Evolutionary conservation across 2,113 vertebrate species (phyloP), one percentile per base, ranked within the genome.

Genomic region (Spizaetus ornatus): DNA sequence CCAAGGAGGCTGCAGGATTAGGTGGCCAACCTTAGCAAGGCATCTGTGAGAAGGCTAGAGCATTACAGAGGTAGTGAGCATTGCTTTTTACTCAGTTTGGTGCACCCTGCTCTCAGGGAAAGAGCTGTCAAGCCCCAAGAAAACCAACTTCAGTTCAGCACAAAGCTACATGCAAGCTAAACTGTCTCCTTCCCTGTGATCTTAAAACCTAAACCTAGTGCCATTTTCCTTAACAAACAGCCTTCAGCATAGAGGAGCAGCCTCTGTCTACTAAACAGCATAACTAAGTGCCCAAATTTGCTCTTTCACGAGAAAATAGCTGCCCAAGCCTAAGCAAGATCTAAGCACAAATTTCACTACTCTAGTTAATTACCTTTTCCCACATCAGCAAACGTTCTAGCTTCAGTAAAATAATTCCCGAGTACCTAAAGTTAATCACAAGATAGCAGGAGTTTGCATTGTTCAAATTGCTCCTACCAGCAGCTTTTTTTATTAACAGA

Each of bases 51-150:
- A 80, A 61, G 20, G 32, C 21, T 85, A 50, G 13, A 45, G 17
- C 26, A 17, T 36, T 55, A 55, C 11, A 90, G 38, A 70, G 15
- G 6, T 3, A 23, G 42, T 0, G 2, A 72, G 8, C 15, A 15
- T 2, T 36, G 62, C 23, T 61, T 69, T 72, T 84, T 31, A 26
- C 36, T 77, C 26, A 40, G 23, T 67, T 70, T 45, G 15, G 14
- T 25, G 26, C 20, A 50, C 26, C 16, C 34, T 43, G 7, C 56
- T 93, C 32, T 42, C n/a, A 43, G 36, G 31, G 9, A 86, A 73
- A 86, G 31, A 21, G 21, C 23, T 63, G 21, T 45, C 25, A 63
- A 43, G 38, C 56, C 2, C 0, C 40, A 79, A 48, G 40, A 63
- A 95, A 82, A 52, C 2, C 18, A 82, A 17, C 18, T 58, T 66